Evolutionary conservation across 2,797 vertebrate genomes (phyloP).

Genomic region (Siniperca scherzeri): DNA sequence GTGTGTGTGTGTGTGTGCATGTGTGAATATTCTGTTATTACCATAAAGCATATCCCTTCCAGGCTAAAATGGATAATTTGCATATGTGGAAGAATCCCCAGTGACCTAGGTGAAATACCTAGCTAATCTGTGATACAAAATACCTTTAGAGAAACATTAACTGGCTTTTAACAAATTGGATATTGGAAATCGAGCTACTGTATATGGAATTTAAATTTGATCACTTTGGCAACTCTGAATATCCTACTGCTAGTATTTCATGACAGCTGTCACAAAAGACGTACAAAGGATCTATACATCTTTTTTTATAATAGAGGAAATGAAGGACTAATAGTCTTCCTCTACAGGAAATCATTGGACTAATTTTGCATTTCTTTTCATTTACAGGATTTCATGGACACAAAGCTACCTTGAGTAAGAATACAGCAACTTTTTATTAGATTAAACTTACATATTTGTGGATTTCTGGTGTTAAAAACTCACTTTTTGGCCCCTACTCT

Average conservation of each 20-base stretch:
- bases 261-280: background rate
- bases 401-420: background rate
- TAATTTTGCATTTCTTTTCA: background rate
- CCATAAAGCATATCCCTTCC: conserved; percentile 31
- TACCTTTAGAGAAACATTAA: conserved; percentile 18
- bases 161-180: conserved; percentile 15
- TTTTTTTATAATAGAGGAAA: background rate
- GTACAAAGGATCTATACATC: background rate
- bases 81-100: conserved; percentile 43
- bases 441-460: background rate
- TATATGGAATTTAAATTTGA: conserved; percentile 5
- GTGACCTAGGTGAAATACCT: conserved; percentile 31
- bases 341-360: background rate
- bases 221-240: conserved; percentile 2
- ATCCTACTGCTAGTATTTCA: background rate
- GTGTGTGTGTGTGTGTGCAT: conserved; percentile 15
- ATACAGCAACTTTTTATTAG: background rate
- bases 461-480: background rate
- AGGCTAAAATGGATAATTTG: conserved; percentile 45
- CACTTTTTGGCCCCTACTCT: background rate
- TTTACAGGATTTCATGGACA: background rate
- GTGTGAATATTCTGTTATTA: conserved; percentile 34
- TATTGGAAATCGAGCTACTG: background rate
- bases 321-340: background rate
- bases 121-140: conserved; percentile 30